Base-by-base conservation (phyloP, 2,113 vertebrate genomes). In the Tringa solitaria region DNA sequence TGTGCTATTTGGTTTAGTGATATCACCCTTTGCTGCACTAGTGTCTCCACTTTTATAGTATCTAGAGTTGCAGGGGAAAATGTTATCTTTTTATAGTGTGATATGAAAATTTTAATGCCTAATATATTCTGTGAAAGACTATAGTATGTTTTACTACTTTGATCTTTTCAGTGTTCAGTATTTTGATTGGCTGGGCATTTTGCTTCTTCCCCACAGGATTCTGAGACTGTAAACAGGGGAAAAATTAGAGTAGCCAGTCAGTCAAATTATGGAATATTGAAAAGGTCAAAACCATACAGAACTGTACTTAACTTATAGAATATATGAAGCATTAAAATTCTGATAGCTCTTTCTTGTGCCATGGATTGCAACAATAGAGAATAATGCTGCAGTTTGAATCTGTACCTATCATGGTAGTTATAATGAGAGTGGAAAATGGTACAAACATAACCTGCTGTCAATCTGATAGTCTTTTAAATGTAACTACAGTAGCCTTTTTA, bases 271-370 rank as follows among this genome's bases (percentile, higher is more conserved):
- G 59, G 96, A 96, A 95, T 95, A 93, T 16, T 93, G 97, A 96
- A 97, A 98, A 98, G 96, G 97, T 97, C 94, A 97, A 82, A 95
- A 54, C 67, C 86, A 63, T 94, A 41, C 56, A 90, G 80, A 84
- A 78, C 33, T 74, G 39, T 68, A 39, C 48, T 94, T 90, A 84
- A 67, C 77, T 79, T 95, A 95, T n/a, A 86, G 96, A 91, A 96
- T 92, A 89, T 61, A 94, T 63, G 93, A 96, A 95, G 48, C 92
- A 87, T 82, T 95, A 76, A 88, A 92, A 91, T 68, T 81, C 53
- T 72, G 51, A 91, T 75, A 53, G 10, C 57, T 50, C n/a, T 3
- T 57, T 90, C 88, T 63, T 72, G 17, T 75, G 19, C 37, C 33
- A 2, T 20, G 60, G 50, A 59, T 74, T 87, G 61, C 41, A 86